Evolutionary conservation across 1,140 invertebrate species (phyloP), one percentile per base, ranked within the genome.

Genomic region (Atta texana): DNA sequence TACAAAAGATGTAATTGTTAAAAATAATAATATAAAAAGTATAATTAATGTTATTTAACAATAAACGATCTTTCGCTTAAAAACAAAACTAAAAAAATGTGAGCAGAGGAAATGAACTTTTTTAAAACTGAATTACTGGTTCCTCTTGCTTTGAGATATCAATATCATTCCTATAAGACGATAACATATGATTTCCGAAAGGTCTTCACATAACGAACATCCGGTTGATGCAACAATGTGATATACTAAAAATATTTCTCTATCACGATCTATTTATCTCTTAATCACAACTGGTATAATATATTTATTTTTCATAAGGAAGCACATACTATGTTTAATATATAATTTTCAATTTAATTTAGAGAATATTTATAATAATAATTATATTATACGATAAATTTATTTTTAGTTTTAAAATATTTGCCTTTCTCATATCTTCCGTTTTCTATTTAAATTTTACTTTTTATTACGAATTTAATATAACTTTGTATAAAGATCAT

Each of bases 191-290:
- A 68, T 49, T 66, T 78, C 12, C n/a, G 44, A 18, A 49, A 18
- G 7, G 28, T 34, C 21, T 10, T 24, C n/a, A 8, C 24, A 21
- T 24, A 21, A 0, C 7, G 16, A 7, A 49, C 34, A 76, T 76
- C 55, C 34, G 55, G 34, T 21, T 61, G 34, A 76, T 76, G 55
- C 74, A 61, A 76, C 74, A 76, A 61, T 76, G 57, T 76, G 55
- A 63, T 74, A 55, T 74, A 55, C 0, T 55, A 72, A 53, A 72
- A 53, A 34, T 21, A 57, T 39, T 74, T 74, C 18, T 74, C 5
- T 34, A 6, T 57, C 18, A n/a, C 3, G 6, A 74, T 21, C 2
- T 39, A 34, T 21, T 34, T 55, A 55, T 12, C 18, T 57, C 18
- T 57, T 57, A 8, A 10, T 55, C 1, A n/a, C 2, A 72, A 55